These are phyloP conservation scores for Zingel zingel DNA, from an alignment of 2,113 vertebrate species.

Conservation along the genomic window DNA sequence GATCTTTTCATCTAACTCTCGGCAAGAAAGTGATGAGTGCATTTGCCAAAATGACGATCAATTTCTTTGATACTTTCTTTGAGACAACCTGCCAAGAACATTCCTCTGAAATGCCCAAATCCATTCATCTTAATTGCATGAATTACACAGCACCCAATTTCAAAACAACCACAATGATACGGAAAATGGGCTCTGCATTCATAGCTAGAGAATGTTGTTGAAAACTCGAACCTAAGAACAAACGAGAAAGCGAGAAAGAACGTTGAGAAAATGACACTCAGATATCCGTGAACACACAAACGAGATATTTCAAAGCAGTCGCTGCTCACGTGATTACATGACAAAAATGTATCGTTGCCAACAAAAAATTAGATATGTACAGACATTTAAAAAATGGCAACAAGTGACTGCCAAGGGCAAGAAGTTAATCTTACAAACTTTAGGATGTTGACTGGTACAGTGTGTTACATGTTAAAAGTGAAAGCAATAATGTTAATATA, in stretches of 20 bases:
- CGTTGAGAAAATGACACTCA: neutral
- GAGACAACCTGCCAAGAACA: neutral
- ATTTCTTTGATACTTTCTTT: neutral
- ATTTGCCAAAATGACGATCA: neutral
- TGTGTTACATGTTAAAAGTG: neutral
- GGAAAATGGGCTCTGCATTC: neutral
- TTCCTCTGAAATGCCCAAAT: neutral
- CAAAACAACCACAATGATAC: neutral
- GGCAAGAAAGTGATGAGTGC: neutral
- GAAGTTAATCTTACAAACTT: neutral
- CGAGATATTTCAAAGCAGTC: neutral
- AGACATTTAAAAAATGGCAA: neutral
- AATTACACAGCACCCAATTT: neutral
- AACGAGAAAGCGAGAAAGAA: neutral
- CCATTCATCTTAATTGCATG: neutral
- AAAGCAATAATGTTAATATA: neutral
- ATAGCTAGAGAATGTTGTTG: neutral
- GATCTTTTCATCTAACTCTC: neutral
- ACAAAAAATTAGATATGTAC: neutral
- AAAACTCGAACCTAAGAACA: neutral
- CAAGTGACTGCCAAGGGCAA: neutral
- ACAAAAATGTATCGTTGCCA: neutral
- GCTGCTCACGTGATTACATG: neutral
- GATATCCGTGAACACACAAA: neutral
- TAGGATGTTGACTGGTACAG: neutral